Percentiles rank a stretch among this genome's conserved stretches.
Evolutionary conservation across 2,113 vertebrate species (phyloP).

Genomic region (Platichthys stellatus): DNA sequence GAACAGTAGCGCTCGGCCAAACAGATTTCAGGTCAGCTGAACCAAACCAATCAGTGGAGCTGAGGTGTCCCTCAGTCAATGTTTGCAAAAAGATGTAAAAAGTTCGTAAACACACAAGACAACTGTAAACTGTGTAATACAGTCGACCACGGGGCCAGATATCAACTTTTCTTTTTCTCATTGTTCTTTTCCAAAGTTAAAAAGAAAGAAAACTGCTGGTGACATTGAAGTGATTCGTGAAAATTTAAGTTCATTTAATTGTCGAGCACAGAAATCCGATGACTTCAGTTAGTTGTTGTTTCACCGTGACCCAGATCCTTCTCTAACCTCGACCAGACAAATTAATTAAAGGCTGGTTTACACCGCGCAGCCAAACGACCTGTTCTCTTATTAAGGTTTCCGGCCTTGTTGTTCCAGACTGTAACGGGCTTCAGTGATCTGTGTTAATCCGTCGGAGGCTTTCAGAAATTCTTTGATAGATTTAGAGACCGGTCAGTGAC

Average conservation of each 20-base stretch:
- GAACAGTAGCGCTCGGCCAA: too few species aligned
- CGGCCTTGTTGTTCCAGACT: not conserved
- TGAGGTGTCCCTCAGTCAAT: too few species aligned
- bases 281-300: not conserved
- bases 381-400: not conserved
- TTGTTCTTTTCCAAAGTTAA: not conserved
- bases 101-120: too few species aligned
- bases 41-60: too few species aligned
- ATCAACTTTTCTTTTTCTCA: too few species aligned
- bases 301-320: not conserved
- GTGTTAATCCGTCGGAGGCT: constrained; percentile 10
- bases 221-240: not conserved
- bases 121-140: too few species aligned
- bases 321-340: constrained; percentile 1
- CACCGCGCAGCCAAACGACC: not conserved
- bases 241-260: not conserved
- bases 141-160: too few species aligned
- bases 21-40: too few species aligned
- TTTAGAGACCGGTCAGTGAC: constrained; percentile 8
- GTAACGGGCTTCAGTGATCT: not conserved
- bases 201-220: not conserved
- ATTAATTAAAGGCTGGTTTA: not conserved
- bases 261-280: constrained; percentile 6
- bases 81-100: too few species aligned
- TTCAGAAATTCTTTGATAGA: not conserved